These are phyloP conservation scores for Typhlichthys subterraneus DNA, from an alignment of 2,797 vertebrate genomes.

Conservation along the genomic window DNA sequence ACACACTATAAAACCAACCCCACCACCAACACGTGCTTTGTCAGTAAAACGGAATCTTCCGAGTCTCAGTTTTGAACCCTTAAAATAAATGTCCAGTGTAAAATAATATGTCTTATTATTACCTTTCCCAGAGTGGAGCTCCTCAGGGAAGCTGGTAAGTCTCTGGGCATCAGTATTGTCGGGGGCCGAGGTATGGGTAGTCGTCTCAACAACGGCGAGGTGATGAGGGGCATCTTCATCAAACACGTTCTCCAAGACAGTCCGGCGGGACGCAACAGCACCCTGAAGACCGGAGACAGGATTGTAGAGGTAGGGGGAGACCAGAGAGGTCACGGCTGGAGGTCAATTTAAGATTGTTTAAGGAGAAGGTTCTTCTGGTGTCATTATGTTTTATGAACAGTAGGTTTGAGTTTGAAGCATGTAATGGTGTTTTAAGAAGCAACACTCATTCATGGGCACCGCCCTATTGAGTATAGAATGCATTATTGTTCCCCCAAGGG, in stretches of 20 bases:
- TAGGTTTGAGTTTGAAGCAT: no score
- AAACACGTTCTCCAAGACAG: constrained; percentile 97
- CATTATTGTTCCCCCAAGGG: no score
- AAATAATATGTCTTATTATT: constrained; percentile 1
- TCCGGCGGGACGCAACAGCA: constrained; percentile 92
- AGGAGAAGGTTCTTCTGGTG: no score
- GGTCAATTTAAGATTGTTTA: neutral
- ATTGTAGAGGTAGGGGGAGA: constrained; percentile 86
- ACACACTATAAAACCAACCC: no score
- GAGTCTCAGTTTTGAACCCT: constrained; percentile 14
- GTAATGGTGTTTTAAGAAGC: no score
- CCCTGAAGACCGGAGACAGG: constrained; percentile 93
- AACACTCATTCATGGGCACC: no score
- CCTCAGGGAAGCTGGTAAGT: constrained; percentile 90
- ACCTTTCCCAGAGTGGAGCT: constrained; percentile 87
- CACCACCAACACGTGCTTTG: neutral
- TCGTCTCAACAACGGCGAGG: constrained; percentile 93
- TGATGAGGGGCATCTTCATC: constrained; percentile 98
- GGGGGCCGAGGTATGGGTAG: constrained; percentile 98
- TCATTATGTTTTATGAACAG: neutral
- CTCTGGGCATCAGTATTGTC: constrained; percentile 96
- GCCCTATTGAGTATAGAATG: no score
- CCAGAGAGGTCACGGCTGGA: neutral
- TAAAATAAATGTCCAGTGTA: constrained; percentile 5
- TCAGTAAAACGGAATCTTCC: constrained; percentile 1